Base-by-base conservation (phyloP, 2,888 invertebrate genomes). In the Chelonus formosanus region DNA sequence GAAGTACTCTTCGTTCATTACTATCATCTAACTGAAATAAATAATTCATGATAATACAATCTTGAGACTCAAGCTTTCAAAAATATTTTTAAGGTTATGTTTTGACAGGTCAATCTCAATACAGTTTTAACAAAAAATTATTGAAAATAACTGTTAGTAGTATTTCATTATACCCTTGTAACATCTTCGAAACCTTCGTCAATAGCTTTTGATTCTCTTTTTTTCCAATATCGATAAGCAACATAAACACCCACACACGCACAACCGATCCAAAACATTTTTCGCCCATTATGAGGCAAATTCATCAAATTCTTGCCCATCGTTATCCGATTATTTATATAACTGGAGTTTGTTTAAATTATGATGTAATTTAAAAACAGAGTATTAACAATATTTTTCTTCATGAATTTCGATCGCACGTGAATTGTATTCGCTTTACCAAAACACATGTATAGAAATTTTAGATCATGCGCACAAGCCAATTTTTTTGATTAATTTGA, bases 131-230 rank as follows among this genome's bases (percentile, higher is more conserved):
- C 2, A 1, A 20, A 20, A 20, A 20, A 20, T 20, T 20, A 20
- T 20, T 20, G 20, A 20, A 20, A 20, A 20, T 20, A 20, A 1
- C 20, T 20, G 20, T 20, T 20, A 20, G 2, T 20, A 20, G 2
- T 20, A 20, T 20, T 20, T 20, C 2, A 20, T 20, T 77, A 74
- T 77, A 84, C 85, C 81, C 83, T 83, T 20, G 81, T 78, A 43
- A 84, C 81, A 71, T 85, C 85, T 65, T 84, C 84, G 63, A 85
- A 85, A 36, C 85, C 85, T 74, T 85, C 85, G 67, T 85, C 85
- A 65, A 85, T 83, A 8, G 80, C 78, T 69, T 80, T 82, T 48
- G 80, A 75, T 70, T 84, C 79, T 65, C 82, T 76, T 65, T 77
- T 81, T 75, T 79, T 84, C 83, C 84, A 84, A 67, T 82, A 84